Evolutionary conservation across 2,888 invertebrate genomes (phyloP), one percentile per base, ranked within the genome.

Genomic region (Abscondita cerata): DNA sequence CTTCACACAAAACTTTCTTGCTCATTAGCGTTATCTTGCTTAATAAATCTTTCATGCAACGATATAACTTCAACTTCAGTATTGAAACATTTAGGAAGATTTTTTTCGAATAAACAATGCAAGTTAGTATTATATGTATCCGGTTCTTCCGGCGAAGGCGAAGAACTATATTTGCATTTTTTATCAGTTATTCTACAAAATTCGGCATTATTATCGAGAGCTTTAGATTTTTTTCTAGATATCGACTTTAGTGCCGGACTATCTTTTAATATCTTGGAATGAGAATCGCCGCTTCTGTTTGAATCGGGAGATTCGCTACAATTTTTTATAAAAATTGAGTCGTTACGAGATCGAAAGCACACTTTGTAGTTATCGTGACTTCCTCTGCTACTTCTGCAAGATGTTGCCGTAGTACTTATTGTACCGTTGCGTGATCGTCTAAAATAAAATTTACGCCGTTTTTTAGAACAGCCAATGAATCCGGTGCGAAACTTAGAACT

Each of bases 401-500:
- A 83, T 12, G 83, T 82, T 2, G 76, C 74, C 0, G 87, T 87
- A 2, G 85, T 87, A 18, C 86, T 88, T 12, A 84, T 81, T 1
- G 87, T 88, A n/a, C 81, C 81, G 41, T 81, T 80, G 20, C 80
- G 75, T 1, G 77, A 72, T 62, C 84, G 78, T 65, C 82, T 81
- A 57, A 83, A 81, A 59, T 82, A 82, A 38, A 81, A 77, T n/a
- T 80, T 80, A 52, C 81, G 81, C 58, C 81, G 83, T 58, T 83
- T 83, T 68, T 85, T 83, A 40, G 86, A 84, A 73, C 88, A 91
- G 0, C 92, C 84, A 57, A 89, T 83, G 73, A 93, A 93, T 0
- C 92, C 93, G 57, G 88, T 86, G 1, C 95, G 87, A 76, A 96
- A 96, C 81, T 94, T 95, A 1, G 93, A 92, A 40, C 93, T 94